Base-by-base conservation (phyloP, 2,113 vertebrate species). In the Centropus unirufus region DNA sequence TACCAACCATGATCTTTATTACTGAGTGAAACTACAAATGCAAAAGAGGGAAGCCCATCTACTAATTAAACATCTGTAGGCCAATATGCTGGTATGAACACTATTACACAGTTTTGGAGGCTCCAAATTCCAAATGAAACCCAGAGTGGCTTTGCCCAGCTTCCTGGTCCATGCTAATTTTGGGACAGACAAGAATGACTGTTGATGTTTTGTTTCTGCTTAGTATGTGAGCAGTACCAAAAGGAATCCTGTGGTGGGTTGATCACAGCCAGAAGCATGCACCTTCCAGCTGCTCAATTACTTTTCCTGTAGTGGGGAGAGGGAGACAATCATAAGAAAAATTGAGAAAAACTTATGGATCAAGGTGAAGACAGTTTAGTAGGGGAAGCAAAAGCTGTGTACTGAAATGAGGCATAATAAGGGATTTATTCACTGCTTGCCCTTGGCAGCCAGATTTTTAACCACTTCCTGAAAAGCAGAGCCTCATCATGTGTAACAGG, bases 61-160 rank as follows among this genome's bases (percentile, higher is more conserved):
- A 10, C 42, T 95, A 92, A 67, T 89, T 94, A 95, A 93, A 77
- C 8, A 42, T 91, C 44, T 93, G 6, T 74, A 78, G 55, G 51
- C 30, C 39, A 54, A 5, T 55, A 52, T 36, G 24, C 63, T 79
- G 74, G 2, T 55, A 6, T 78, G 49, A 77, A 27, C 51, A 46
- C 32, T 57, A 18, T 70, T 73, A 4, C 4, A 23, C 47, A 61
- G 29, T 79, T 34, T 14, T 76, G 14, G 61, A 95, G 29, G 44
- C 55, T 93, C 54, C 39, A 17, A 1, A 36, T 78, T 83, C 57
- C 49, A 32, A 51, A 23, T 47, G 51, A 44, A 90, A 30, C 10
- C 22, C 14, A 16, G 17, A 4, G 4, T 3, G 9, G 30, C 72
- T 88, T 79, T 96, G 16, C 19, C 32, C 7, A 54, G 6, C 55